phyloP scores from a whole-genome alignment of 2,888 invertebrate species.

The Chrysodeixis includens region DNA sequence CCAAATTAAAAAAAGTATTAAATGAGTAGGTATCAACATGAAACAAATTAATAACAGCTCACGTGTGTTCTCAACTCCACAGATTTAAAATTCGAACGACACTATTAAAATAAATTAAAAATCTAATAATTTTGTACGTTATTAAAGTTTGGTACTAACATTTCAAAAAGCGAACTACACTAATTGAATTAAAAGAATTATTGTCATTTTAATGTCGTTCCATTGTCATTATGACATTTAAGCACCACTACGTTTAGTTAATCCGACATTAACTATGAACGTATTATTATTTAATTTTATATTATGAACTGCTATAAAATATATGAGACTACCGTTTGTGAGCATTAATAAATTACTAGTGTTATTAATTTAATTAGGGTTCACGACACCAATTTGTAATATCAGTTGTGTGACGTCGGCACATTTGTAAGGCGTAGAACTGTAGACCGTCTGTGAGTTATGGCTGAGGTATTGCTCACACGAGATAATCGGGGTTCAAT shows the following conservation, averaged over 20 bases:
- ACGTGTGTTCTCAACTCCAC: background rate
- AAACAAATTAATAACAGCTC: background rate
- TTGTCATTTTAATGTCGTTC: constrained; percentile 14
- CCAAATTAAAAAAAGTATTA: background rate
- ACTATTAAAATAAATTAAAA: background rate
- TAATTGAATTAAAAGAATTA: constrained; percentile 3
- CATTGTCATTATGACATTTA: constrained; percentile 20
- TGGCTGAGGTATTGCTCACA: constrained; percentile 30
- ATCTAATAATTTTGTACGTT: background rate
- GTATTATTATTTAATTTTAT: constrained; percentile 28
- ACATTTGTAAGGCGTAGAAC: constrained; percentile 50
- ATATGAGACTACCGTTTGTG: constrained; percentile 35
- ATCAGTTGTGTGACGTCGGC: constrained; percentile 39
- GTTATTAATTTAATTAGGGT: constrained; percentile 54
- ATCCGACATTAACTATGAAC: constrained; percentile 22
- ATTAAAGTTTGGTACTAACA: background rate
- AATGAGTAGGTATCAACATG: too few relatives aligned
- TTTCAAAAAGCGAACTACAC: background rate
- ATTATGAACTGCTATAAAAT: constrained; percentile 23
- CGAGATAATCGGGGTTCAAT: constrained; percentile 26
- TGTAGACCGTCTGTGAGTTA: constrained; percentile 37
- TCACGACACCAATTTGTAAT: constrained; percentile 53
- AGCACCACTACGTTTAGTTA: constrained; percentile 39
- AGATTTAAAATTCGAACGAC: constrained; percentile 1
- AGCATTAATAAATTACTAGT: constrained; percentile 48